Evolutionary conservation across 2,113 vertebrate genomes (phyloP).

Genomic region (Hemichromis elongatus): DNA sequence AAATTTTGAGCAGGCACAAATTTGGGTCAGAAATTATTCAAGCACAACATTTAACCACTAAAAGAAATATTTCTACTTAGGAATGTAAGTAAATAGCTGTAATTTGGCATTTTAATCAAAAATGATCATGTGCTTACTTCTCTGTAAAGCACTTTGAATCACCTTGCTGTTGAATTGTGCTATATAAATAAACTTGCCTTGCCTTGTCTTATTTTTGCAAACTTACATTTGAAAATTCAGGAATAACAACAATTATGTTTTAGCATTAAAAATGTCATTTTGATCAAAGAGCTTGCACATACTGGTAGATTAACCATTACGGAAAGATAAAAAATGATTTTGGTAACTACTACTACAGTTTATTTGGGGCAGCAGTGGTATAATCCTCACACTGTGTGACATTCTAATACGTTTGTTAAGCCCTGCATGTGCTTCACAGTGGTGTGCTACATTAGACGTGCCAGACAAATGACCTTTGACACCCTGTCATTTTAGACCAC

Average conservation of each 20-base stretch:
- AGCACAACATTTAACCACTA: background rate
- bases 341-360: background rate
- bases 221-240: background rate
- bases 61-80: background rate
- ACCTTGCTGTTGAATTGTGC: too few relatives aligned
- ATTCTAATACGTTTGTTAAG: background rate
- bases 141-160: too few relatives aligned
- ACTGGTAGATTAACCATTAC: too few relatives aligned
- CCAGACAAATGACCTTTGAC: background rate
- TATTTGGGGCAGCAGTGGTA: background rate
- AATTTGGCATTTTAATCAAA: background rate
- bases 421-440: constrained; percentile 27
- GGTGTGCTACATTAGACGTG: background rate
- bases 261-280: too few relatives aligned
- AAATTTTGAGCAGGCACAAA: background rate
- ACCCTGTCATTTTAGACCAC: background rate
- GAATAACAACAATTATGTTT: too few relatives aligned
- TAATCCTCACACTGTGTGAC: background rate
- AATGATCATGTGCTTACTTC: background rate
- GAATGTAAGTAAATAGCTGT: background rate
- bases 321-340: too few relatives aligned
- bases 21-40: background rate
- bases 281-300: too few relatives aligned
- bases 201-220: background rate
- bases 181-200: too few relatives aligned